Base-by-base conservation (phyloP, 2,888 invertebrate species). In the Tachystola acroxantha region DNA sequence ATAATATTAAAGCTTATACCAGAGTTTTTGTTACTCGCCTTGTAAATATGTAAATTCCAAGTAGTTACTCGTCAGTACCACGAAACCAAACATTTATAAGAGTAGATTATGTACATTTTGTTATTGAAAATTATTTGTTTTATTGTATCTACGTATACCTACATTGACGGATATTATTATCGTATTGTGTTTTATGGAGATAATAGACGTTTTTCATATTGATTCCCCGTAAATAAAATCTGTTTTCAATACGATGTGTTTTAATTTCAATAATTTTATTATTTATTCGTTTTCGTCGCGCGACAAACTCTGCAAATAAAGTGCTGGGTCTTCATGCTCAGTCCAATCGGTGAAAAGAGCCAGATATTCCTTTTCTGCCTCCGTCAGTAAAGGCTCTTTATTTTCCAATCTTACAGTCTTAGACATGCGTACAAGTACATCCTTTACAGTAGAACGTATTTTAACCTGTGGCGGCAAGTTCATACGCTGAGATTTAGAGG, bases 41-140 rank as follows among this genome's bases (percentile, higher is more conserved):
- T 86, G 86, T 86, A 86, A 75, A 86, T 86, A 86, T 86, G 85
- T 85, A 86, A 81, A 85, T 82, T 79, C 71, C 72, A 76, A 64
- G 62, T 82, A 77, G 73, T 67, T 71, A 76, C 69, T 79, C 64
- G 67, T 75, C 73, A 74, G 78, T 82, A 84, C 77, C 82, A 78
- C 66, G 75, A 84, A 82, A 86, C 86, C 86, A 85, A 86, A 86
- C 86, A 78, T 78, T 80, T 77, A 64, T 70, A 73, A 69, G 64
- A 71, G 66, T 84, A 81, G 76, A 65, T 54, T 67, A 63, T 81
- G 73, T 82, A 82, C 61, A 80, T 80, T 80, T 80, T 81, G 85
- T 86, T 84, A 75, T 66, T 60, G 57, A 60, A 68, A 63, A 60
- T 48, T 66, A 66, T 69, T 76, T 67, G 66, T 78, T 74, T 72